Evolutionary conservation across 2,888 invertebrate genomes (phyloP).

Genomic region (Amblyteles armatorius): DNA sequence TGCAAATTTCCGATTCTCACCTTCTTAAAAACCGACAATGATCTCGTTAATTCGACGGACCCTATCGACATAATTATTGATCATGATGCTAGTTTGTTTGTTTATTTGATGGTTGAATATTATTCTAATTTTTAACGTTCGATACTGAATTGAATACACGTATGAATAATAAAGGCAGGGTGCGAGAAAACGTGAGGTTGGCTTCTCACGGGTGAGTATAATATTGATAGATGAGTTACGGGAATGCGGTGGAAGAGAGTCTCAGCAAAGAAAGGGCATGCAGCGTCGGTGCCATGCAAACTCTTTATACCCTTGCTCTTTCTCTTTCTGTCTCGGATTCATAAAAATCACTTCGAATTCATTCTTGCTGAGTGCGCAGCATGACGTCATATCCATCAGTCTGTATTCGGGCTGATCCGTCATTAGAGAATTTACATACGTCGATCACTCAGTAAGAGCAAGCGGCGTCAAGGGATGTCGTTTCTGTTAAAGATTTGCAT

Average conservation of each 20-base stretch:
- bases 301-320: conserved; percentile 34
- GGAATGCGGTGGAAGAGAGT: conserved; percentile 55
- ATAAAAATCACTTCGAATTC: conserved; percentile 79
- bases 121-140: conserved; percentile 20
- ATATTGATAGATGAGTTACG: conserved; percentile 81
- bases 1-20: conserved; percentile 43
- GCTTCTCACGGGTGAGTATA: conserved; percentile 77
- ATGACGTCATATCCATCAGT: conserved; percentile 77
- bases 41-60: conserved; percentile 56
- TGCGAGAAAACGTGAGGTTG: conserved; percentile 52
- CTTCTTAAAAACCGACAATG: conserved; percentile 47
- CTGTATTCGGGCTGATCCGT: conserved; percentile 77
- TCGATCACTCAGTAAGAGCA: conserved; percentile 77
- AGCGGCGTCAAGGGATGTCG: conserved; percentile 20
- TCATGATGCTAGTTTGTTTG: background rate
- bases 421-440: conserved; percentile 82
- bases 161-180: conserved; percentile 52
- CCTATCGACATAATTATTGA: conserved; percentile 53
- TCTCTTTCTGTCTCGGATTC: conserved; percentile 75
- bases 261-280: conserved; percentile 61
- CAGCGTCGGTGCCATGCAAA: conserved; percentile 38
- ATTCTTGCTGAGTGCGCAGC: conserved; percentile 74
- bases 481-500: conserved; percentile 72
- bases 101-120: conserved; percentile 48
- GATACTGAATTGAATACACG: conserved; percentile 42